Evolutionary conservation across 2,888 invertebrate species (phyloP).

Genomic region (Chydorus sphaericus): DNA sequence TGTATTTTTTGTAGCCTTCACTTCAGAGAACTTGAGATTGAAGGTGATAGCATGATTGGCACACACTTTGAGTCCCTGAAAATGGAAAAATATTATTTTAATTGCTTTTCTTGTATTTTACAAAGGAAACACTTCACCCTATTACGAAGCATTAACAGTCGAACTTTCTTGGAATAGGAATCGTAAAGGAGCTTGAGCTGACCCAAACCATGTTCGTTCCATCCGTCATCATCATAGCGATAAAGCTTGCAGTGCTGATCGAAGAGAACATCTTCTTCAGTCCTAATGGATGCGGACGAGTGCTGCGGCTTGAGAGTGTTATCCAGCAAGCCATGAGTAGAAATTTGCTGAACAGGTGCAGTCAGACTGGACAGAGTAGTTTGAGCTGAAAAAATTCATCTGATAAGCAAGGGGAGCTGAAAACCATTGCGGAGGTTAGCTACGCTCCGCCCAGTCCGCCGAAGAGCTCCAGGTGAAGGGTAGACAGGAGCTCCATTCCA

Average conservation of each 20-base stretch:
- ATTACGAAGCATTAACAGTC: conserved; percentile 79
- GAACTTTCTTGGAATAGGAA: conserved; percentile 44
- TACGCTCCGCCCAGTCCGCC: too few relatives aligned
- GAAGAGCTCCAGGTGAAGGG: too few relatives aligned
- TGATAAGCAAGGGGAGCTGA: conserved; percentile 50
- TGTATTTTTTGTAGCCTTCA: conserved; percentile 47
- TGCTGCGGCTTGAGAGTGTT: conserved; percentile 24
- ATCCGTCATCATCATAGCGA: conserved; percentile 63
- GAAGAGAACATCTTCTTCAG: conserved; percentile 59
- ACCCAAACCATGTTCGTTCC: conserved; percentile 86
- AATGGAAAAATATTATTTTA: neutral
- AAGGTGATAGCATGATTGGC: conserved; percentile 71
- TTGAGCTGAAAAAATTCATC: conserved; percentile 38
- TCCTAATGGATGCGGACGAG: conserved; percentile 22
- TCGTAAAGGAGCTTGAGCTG: conserved; percentile 66
- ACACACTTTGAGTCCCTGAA: conserved; percentile 74
- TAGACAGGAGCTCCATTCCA: too few relatives aligned
- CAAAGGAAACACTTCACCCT: conserved; percentile 20
- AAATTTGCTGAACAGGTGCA: conserved; percentile 2
- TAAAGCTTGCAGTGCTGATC: conserved; percentile 68
- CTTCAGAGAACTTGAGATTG: conserved; percentile 56
- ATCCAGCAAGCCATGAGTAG: conserved; percentile 20
- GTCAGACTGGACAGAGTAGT: neutral
- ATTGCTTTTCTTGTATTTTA: neutral
- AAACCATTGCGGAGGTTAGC: too few relatives aligned